These are phyloP conservation scores for Athalia circularis DNA, from an alignment of 2,888 invertebrate species.

Conservation along the genomic window DNA sequence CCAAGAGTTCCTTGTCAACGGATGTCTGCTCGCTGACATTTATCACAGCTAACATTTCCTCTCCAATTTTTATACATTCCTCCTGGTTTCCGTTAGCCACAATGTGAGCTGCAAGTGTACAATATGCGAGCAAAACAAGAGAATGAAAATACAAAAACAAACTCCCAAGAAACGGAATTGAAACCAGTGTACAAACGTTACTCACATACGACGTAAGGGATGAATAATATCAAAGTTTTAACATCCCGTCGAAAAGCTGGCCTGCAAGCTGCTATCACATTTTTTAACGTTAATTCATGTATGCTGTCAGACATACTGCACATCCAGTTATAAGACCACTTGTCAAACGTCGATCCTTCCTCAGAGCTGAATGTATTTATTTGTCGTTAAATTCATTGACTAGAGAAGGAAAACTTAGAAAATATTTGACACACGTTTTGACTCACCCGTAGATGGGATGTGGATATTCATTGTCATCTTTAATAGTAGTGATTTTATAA, in stretches of 20 bases:
- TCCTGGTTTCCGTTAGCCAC: constrained; percentile 72
- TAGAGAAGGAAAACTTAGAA: neutral
- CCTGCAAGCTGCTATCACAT: constrained; percentile 82
- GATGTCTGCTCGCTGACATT: constrained; percentile 62
- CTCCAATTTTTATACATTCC: constrained; percentile 74
- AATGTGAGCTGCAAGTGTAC: constrained; percentile 73
- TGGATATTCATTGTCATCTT: constrained; percentile 62
- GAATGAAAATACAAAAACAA: neutral
- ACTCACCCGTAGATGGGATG: constrained; percentile 72
- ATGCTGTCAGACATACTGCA: constrained; percentile 81
- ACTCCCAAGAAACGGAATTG: no score
- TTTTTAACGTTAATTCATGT: constrained; percentile 78
- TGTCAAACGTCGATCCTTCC: constrained; percentile 81
- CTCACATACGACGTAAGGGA: constrained; percentile 82
- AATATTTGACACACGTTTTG: constrained; percentile 2
- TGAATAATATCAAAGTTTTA: constrained; percentile 82
- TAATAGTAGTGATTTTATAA: constrained; percentile 65
- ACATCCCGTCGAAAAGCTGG: constrained; percentile 86
- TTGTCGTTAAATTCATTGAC: neutral
- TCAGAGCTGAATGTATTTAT: constrained; percentile 75
- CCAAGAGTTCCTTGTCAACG: constrained; percentile 64
- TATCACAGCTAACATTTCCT: constrained; percentile 78
- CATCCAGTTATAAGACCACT: constrained; percentile 88
- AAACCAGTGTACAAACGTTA: constrained; percentile 29
- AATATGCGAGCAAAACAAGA: neutral